These are phyloP conservation scores for Eurytoma adleriae DNA, from an alignment of 2,888 invertebrate species.

Conservation along the genomic window DNA sequence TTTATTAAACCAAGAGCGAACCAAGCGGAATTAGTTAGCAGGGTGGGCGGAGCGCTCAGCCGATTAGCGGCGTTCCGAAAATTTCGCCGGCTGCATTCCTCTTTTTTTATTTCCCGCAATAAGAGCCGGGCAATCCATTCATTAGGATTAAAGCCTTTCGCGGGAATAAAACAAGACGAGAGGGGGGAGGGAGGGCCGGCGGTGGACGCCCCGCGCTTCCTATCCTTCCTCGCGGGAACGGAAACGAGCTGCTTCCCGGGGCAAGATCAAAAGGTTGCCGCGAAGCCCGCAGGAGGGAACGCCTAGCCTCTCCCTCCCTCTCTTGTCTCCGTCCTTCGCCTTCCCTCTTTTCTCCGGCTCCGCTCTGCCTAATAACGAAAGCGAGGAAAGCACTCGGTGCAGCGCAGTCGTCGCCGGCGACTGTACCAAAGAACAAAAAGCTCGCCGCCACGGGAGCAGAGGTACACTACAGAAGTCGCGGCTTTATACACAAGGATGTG, in stretches of 20 bases:
- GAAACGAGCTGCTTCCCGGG: conserved; percentile 13
- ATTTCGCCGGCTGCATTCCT: too few relatives aligned
- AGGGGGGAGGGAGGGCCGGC: background rate
- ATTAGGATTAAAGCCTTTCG: conserved; percentile 19
- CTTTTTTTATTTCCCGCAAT: background rate
- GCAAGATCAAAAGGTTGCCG: conserved; percentile 15
- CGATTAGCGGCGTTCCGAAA: too few relatives aligned
- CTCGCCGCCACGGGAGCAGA: background rate
- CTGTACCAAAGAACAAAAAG: conserved; percentile 13
- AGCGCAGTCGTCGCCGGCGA: conserved; percentile 7
- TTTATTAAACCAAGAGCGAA: too few relatives aligned
- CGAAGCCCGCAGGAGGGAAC: background rate
- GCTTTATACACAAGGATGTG: conserved; percentile 7
- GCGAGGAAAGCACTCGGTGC: conserved; percentile 18
- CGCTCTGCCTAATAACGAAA: conserved; percentile 1
- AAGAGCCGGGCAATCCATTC: background rate
- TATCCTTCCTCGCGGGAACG: background rate
- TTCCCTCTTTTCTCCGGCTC: background rate
- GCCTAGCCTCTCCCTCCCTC: background rate
- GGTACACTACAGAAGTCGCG: conserved; percentile 6
- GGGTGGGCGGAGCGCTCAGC: too few relatives aligned
- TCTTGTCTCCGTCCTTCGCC: too few relatives aligned
- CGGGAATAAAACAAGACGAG: conserved; percentile 11
- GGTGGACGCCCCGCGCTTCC: background rate
- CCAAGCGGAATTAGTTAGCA: too few relatives aligned